These are phyloP conservation scores for Lanius ludovicianus DNA, from an alignment of 2,113 vertebrate species.

Conservation along the genomic window DNA sequence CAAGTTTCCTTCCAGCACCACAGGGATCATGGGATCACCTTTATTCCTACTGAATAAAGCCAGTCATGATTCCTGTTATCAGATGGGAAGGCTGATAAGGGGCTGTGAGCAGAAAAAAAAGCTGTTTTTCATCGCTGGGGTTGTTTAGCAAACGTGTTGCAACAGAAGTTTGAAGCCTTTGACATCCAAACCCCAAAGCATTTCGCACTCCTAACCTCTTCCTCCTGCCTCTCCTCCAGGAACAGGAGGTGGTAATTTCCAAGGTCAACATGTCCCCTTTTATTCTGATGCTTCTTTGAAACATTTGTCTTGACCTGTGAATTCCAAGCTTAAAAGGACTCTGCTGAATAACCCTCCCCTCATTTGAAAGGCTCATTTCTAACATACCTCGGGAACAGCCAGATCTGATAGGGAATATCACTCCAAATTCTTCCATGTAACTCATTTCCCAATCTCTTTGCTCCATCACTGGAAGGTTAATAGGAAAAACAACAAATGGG, in stretches of 20 bases:
- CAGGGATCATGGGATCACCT: not conserved
- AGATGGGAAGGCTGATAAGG: not conserved
- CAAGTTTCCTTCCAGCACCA: not conserved
- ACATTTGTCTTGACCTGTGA: not conserved
- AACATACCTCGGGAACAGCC: slow-evolving; percentile 22
- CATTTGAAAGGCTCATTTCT: not conserved
- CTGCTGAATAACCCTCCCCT: not conserved
- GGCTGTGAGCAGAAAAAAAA: not conserved
- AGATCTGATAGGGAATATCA: slow-evolving; percentile 65
- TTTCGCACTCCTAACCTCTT: not conserved
- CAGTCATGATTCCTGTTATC: not conserved
- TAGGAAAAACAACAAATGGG: slow-evolving; percentile 12
- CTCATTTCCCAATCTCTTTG: slow-evolving; percentile 29
- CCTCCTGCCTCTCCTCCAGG: not conserved
- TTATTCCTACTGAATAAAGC: not conserved
- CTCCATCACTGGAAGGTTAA: slow-evolving; percentile 40
- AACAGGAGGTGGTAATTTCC: slow-evolving; percentile 13
- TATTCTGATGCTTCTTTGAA: not conserved
- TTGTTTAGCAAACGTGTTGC: not conserved
- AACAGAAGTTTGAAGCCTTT: not conserved
- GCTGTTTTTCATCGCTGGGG: not conserved
- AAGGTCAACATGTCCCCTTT: slow-evolving; percentile 22
- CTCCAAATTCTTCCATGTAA: slow-evolving; percentile 4
- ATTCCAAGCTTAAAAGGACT: not conserved
- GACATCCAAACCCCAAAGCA: not conserved